These are phyloP conservation scores for Spinus olivaceus DNA, from an alignment of 2,797 vertebrate species.

Conservation along the genomic window DNA sequence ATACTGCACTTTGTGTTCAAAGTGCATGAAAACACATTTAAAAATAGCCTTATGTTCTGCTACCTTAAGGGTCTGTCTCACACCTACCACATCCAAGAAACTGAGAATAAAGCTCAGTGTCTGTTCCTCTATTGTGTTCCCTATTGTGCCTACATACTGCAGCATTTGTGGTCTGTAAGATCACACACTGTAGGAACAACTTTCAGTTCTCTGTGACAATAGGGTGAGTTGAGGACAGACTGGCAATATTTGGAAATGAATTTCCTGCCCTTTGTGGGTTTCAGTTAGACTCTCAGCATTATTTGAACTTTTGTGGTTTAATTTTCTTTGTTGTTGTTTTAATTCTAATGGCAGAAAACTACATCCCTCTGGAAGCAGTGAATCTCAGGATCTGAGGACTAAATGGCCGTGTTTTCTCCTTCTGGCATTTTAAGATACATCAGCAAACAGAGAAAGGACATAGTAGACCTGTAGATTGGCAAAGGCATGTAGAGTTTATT, in stretches of 20 bases:
- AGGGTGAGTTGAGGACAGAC: constrained; percentile 63
- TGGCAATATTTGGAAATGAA: constrained; percentile 51
- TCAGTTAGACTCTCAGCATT: constrained; percentile 57
- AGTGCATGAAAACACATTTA: background rate
- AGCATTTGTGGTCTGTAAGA: constrained; percentile 52
- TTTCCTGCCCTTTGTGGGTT: constrained; percentile 67
- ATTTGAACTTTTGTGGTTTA: constrained; percentile 62
- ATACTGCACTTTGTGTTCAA: background rate
- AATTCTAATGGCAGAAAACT: constrained; percentile 56
- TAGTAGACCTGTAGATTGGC: background rate
- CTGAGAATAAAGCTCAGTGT: background rate
- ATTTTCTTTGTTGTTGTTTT: constrained; percentile 62
- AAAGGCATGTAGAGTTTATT: background rate
- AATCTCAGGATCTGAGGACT: constrained; percentile 1
- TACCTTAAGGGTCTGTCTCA: constrained; percentile 1
- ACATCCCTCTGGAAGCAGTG: constrained; percentile 11
- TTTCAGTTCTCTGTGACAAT: constrained; percentile 62
- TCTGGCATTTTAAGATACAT: background rate
- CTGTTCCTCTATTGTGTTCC: background rate
- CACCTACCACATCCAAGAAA: constrained; percentile 21
- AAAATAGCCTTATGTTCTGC: background rate
- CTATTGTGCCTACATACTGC: constrained; percentile 35
- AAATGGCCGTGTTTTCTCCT: background rate
- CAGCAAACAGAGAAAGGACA: background rate
- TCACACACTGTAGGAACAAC: constrained; percentile 49